These are phyloP conservation scores for Carduelis carduelis DNA, from an alignment of 2,797 vertebrate genomes.

Conservation along the genomic window DNA sequence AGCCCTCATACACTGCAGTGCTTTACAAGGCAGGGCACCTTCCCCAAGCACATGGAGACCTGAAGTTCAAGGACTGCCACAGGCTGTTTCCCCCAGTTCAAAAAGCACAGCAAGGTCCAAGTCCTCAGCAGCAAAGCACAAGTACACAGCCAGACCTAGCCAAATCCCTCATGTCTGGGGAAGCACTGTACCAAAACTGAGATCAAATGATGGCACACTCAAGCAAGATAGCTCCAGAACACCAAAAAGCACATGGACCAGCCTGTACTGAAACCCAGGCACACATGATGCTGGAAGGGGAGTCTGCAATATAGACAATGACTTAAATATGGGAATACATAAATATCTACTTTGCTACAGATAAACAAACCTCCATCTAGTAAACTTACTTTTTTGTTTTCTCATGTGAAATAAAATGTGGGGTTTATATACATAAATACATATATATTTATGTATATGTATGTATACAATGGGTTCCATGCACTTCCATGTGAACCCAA, in stretches of 20 bases:
- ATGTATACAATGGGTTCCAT: neutral
- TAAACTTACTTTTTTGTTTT: neutral
- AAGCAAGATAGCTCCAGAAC: neutral
- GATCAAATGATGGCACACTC: fast-evolving
- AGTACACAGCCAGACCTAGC: neutral
- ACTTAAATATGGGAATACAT: neutral
- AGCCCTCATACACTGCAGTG: neutral
- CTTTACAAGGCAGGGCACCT: neutral
- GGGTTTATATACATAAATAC: fast-evolving
- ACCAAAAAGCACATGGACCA: fast-evolving
- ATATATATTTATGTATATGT: neutral
- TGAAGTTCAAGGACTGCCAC: neutral
- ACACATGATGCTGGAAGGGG: fast-evolving
- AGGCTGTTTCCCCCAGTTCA: neutral
- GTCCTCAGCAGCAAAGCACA: neutral
- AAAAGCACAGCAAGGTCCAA: neutral
- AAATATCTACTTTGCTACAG: neutral
- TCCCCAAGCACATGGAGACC: neutral
- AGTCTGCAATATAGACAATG: neutral
- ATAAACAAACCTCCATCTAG: neutral
- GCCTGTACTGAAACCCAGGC: neutral
- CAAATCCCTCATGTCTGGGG: neutral
- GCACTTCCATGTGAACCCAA: neutral
- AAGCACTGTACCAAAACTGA: neutral
- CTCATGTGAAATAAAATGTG: neutral